Base-by-base conservation (phyloP, 1,140 invertebrate species). In the Thaumetopoea pityocampa region DNA sequence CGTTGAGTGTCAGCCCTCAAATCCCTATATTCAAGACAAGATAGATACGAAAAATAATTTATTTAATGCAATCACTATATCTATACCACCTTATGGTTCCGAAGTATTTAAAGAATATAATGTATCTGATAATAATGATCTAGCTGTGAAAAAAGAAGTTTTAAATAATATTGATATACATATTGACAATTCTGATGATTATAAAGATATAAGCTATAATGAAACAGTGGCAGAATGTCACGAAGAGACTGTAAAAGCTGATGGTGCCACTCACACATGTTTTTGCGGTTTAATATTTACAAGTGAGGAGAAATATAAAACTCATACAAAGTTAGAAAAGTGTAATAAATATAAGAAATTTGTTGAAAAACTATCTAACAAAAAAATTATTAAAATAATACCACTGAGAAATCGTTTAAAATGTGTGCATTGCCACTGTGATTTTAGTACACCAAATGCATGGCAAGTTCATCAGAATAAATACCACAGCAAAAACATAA, bases 241-340 rank as follows among this genome's bases (percentile, higher is more conserved):
- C 14, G 27, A 24, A 1, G 30, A 41, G 12, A 34, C 5, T n/a
- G 5, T 20, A 2, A 11, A 27, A n/a, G 15, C 10, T 8, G 9
- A 35, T 40, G 19, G 41, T 5, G 44, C 2, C 6, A n/a, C 8
- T 15, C 7, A 29, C 24, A 10, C 8, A 19, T 54, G 51, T 10
- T 15, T 12, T 6, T 59, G 47, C 26, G 44, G 35, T 4, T n/a
- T 17, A 11, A 24, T 8, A 6, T 46, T 43, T 17, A 30, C 35
- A 2, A 37, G 28, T 19, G 49, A 49, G 43, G 11, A 22, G 1
- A 28, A 40, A 14, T 42, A 49, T n/a, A 28, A 38, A 38, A 17
- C 5, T 8, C 48, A 57, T 40, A 20, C 43, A 27, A 34, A 42
- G 8, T 19, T 14, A 5, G 29, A 35, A 26, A 40, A 37, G 1